phyloP scores from a whole-genome alignment of 2,888 invertebrate species.

The Bellardia pandia region DNA sequence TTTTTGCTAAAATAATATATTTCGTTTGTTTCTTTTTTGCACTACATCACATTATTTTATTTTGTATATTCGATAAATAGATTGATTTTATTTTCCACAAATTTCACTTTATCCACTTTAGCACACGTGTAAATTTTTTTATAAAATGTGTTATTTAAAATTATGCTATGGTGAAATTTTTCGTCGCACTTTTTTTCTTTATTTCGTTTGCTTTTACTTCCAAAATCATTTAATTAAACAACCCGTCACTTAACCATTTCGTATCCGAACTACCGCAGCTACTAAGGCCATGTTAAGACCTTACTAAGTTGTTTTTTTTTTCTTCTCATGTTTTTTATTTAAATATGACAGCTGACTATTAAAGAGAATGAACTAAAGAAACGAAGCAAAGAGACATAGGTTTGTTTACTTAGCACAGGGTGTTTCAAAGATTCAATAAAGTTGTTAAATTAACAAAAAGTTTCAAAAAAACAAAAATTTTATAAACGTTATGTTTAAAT shows the following conservation, averaged over 20 bases:
- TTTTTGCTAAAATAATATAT: slow-evolving; percentile 27
- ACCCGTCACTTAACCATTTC: slow-evolving; percentile 67
- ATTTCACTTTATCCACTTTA: slow-evolving; percentile 39
- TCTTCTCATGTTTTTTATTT: slow-evolving; percentile 50
- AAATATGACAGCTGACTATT: slow-evolving; percentile 14
- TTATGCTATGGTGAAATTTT: slow-evolving; percentile 64
- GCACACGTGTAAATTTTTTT: slow-evolving; percentile 50
- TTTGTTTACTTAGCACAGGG: slow-evolving; percentile 34
- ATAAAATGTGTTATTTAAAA: slow-evolving; percentile 42
- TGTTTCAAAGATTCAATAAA: slow-evolving; percentile 16
- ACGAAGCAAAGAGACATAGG: slow-evolving; percentile 29
- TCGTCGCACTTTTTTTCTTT: slow-evolving; percentile 4
- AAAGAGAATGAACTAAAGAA: slow-evolving; percentile 30
- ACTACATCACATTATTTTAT: slow-evolving; percentile 26
- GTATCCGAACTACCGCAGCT: slow-evolving; percentile 63
- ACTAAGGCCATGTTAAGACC: slow-evolving; percentile 71
- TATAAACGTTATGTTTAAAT: slow-evolving; percentile 26
- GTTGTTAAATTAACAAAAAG: not conserved
- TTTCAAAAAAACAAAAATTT: slow-evolving; percentile 2
- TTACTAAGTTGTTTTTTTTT: slow-evolving; percentile 47
- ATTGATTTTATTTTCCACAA: slow-evolving; percentile 39
- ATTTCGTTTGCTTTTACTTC: slow-evolving; percentile 43
- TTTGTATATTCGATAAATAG: slow-evolving; percentile 3
- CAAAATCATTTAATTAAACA: slow-evolving; percentile 29
- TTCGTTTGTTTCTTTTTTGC: slow-evolving; percentile 15